Base-by-base conservation (phyloP, 2,113 vertebrate species). In the Leucopternis melanops region DNA sequence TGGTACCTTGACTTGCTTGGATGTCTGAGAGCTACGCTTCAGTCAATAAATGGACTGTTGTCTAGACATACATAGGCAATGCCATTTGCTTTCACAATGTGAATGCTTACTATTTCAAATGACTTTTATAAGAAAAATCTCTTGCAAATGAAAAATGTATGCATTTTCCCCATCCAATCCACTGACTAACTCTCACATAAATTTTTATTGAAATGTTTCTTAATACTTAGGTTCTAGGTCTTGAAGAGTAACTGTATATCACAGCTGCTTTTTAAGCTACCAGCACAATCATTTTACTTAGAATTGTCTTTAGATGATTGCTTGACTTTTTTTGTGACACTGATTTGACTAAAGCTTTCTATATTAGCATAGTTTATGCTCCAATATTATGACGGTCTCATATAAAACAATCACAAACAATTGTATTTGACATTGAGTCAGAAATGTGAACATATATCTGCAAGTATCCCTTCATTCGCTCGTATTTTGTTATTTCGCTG, bases 21-120 rank as follows among this genome's bases (percentile, higher is more conserved):
- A 15, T 95, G 18, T 73, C 62, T 73, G 36, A 83, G 27, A 38
- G 9, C 29, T 70, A 1, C n/a, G 22, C 50, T 73, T 88, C 45
- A 66, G 75, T 84, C 61, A 70, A 32, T 55, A 78, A 86, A 49
- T 58, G 31, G 31, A 34, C 62, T 40, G 8, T 55, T 78, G 29
- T 72, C 34, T 77, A 57, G 44, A 49, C 0, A 0, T 36, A 44
- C 2, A 0, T 25, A 40, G 21, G 9, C 80, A 77, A 66, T 62
- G 17, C 10, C 2, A 18, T 67, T 92, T 6, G 0, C 10, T 88
- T 81, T 89, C 34, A 50, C 17, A 13, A 8, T n/a, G 13, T 36
- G 34, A 65, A 0, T 63, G 26, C 32, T 26, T 86, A 25, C 34
- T 34, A 13, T 77, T 90, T 93, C 62, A 73, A 72, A 26, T 61